phyloP scores from a whole-genome alignment of 2,888 invertebrate species.

The Dasypogon diadema region DNA sequence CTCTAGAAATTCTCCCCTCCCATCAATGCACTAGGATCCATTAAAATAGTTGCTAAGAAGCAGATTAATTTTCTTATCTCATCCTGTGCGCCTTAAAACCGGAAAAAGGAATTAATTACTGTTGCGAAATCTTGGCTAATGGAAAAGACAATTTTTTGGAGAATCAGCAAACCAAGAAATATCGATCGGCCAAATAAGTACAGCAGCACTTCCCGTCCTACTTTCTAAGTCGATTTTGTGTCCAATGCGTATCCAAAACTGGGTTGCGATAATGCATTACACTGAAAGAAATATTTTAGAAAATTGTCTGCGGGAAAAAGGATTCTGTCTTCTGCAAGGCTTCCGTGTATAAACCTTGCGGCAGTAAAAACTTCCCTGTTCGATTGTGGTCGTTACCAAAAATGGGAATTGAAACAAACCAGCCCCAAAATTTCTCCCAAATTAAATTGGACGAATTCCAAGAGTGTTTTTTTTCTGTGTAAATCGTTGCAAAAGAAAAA shows the following conservation, averaged over 20 bases:
- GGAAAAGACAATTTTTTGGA: too few species aligned
- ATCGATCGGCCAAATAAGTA: neutral
- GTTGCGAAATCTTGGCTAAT: too few species aligned
- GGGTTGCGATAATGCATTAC: conserved; percentile 24
- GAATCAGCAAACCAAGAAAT: too few species aligned
- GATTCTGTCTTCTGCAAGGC: conserved; percentile 1
- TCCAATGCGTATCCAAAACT: conserved; percentile 16
- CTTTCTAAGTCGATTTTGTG: neutral
- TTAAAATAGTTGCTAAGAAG: too few species aligned
- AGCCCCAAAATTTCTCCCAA: conserved; percentile 31
- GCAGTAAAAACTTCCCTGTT: neutral
- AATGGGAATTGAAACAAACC: conserved; percentile 30
- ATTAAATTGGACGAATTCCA: conserved; percentile 34
- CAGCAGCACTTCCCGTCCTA: neutral
- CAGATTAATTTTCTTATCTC: too few species aligned
- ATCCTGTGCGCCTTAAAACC: too few species aligned
- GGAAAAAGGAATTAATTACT: too few species aligned
- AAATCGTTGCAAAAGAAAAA: neutral
- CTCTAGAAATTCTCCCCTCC: too few species aligned
- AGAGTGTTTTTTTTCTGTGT: neutral
- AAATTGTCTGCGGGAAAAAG: conserved; percentile 26
- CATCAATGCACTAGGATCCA: too few species aligned
- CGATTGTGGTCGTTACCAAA: conserved; percentile 20
- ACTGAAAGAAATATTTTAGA: neutral
- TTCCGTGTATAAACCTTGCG: neutral